Conservation (phyloP, 2,888 invertebrate species). For the Meiosimyza decipiens region DNA sequence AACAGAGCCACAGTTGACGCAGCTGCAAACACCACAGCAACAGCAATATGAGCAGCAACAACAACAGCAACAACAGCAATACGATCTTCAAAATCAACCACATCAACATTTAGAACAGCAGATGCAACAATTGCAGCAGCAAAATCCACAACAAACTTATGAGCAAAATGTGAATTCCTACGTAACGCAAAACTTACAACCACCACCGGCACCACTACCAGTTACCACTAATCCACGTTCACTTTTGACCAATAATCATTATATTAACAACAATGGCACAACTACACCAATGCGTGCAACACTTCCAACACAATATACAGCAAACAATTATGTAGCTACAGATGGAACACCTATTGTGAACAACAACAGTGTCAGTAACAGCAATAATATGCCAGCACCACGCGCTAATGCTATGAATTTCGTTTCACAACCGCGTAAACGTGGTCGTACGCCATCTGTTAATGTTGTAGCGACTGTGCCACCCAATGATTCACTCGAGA, state of each 20-base stretch:
- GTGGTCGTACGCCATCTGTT: conserved; percentile 33
- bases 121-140: conserved; percentile 48
- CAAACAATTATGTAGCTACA: conserved; percentile 34
- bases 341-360: conserved; percentile 22
- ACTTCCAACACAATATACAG: conserved; percentile 24
- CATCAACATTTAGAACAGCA: conserved; percentile 47
- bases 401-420: conserved; percentile 8
- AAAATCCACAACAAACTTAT: conserved; percentile 41
- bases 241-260: conserved; percentile 19
- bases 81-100: conserved; percentile 30
- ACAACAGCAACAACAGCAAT: conserved; percentile 36
- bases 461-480: conserved; percentile 31
- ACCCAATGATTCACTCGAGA: conserved; percentile 52
- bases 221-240: conserved; percentile 13
- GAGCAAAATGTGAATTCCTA: conserved; percentile 28
- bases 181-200: conserved; percentile 34
- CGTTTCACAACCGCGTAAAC: conserved; percentile 31
- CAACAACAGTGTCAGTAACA: conserved; percentile 32
- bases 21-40: conserved; percentile 53
- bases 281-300: neutral
- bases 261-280: conserved; percentile 30
- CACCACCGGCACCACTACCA: neutral
- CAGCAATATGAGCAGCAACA: conserved; percentile 34
- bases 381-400: conserved; percentile 48
- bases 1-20: conserved; percentile 51